phyloP scores from a whole-genome alignment of 2,797 vertebrate species.

The Xerus rutilus region DNA sequence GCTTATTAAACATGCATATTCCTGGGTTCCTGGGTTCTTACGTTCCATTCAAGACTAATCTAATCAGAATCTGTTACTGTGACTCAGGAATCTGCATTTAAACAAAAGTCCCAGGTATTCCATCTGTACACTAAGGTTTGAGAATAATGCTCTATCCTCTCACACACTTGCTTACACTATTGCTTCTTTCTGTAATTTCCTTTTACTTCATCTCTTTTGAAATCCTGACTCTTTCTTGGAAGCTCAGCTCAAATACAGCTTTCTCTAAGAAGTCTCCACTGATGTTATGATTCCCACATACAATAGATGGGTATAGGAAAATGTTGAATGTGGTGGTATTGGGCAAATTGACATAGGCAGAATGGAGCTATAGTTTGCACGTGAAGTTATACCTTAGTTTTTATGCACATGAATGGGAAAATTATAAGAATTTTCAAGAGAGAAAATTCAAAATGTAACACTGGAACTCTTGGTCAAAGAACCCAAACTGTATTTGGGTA shows the following conservation, averaged over 20 bases:
- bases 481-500: neutral
- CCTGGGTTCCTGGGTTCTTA: too few relatives aligned
- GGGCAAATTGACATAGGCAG: neutral
- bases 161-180: neutral
- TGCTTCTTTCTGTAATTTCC: neutral
- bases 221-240: neutral
- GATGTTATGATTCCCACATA: neutral
- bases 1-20: neutral
- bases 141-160: neutral
- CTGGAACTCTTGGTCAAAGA: neutral
- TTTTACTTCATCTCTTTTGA: slow-evolving; percentile 10
- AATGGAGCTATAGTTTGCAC: neutral
- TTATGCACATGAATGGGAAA: neutral
- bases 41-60: neutral
- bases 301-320: neutral
- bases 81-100: neutral
- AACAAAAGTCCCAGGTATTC: neutral
- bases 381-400: neutral
- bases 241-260: neutral
- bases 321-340: neutral
- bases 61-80: neutral
- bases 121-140: neutral
- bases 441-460: neutral
- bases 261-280: neutral
- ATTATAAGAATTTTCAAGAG: neutral